Evolutionary conservation across 2,888 invertebrate genomes (phyloP).

Genomic region (Papilio elwesi): DNA sequence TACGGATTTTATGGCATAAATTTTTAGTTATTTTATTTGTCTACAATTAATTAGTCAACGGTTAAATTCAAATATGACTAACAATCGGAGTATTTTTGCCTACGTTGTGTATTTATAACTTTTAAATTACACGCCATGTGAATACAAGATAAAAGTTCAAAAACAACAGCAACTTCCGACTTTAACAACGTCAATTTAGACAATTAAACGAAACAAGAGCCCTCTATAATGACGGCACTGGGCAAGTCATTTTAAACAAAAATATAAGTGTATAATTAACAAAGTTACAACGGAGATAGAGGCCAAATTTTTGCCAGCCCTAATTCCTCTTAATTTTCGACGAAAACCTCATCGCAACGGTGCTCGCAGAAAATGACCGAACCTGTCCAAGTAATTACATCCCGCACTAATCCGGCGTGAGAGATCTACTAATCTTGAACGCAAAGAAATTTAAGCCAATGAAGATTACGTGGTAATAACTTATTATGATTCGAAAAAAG

Average conservation of each 20-base stretch:
- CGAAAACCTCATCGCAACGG: constrained; percentile 48
- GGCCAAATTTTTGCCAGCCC: constrained; percentile 38
- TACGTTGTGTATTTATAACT: neutral
- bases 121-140: neutral
- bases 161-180: constrained; percentile 16
- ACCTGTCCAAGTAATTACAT: constrained; percentile 64
- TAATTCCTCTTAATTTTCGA: constrained; percentile 59
- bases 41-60: too few relatives aligned
- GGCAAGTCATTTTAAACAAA: constrained; percentile 20
- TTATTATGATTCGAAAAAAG: constrained; percentile 1
- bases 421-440: constrained; percentile 44
- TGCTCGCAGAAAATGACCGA: constrained; percentile 45
- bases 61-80: too few relatives aligned
- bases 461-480: constrained; percentile 33
- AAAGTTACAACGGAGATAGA: constrained; percentile 7
- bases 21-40: too few relatives aligned
- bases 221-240: constrained; percentile 28
- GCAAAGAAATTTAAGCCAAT: constrained; percentile 31
- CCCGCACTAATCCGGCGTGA: constrained; percentile 50
- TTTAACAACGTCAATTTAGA: constrained; percentile 17
- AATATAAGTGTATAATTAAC: constrained; percentile 32
- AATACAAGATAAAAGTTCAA: neutral
- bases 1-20: too few relatives aligned
- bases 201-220: constrained; percentile 36
- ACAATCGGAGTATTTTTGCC: too few relatives aligned